Conservation (phyloP, 2,888 invertebrate species). For the Mythimna pallens region DNA sequence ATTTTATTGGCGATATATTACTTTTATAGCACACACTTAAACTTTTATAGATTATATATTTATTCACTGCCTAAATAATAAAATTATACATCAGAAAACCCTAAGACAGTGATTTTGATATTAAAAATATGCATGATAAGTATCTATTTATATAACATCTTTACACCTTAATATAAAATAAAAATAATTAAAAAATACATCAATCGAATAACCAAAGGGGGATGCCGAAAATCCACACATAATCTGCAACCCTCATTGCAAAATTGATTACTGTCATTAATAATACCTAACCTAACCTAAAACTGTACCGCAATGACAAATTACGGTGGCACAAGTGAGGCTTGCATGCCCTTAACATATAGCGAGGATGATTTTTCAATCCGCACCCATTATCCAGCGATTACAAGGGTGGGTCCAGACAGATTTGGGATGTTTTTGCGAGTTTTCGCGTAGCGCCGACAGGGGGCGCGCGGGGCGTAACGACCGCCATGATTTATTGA, state of each 20-base stretch:
- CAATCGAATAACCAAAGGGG: slow-evolving; percentile 30
- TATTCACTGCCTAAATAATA: not conserved
- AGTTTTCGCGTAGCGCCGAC: slow-evolving; percentile 73
- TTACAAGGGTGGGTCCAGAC: slow-evolving; percentile 88
- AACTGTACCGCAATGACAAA: slow-evolving; percentile 72
- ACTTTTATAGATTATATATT: slow-evolving; percentile 16
- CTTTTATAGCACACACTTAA: slow-evolving; percentile 6
- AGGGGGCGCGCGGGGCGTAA: slow-evolving; percentile 76
- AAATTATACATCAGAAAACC: not conserved
- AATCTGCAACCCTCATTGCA: slow-evolving; percentile 64
- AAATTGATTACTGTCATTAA: slow-evolving; percentile 71
- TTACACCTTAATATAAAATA: not conserved
- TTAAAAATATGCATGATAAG: not conserved
- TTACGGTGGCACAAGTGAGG: slow-evolving; percentile 67
- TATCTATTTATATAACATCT: not conserved
- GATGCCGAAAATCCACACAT: slow-evolving; percentile 48
- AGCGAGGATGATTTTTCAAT: slow-evolving; percentile 88
- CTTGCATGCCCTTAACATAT: slow-evolving; percentile 78
- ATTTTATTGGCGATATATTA: slow-evolving; percentile 32
- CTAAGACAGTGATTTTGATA: not conserved
- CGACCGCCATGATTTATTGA: slow-evolving; percentile 84
- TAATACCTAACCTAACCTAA: slow-evolving; percentile 69
- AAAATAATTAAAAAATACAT: slow-evolving; percentile 21
- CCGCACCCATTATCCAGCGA: slow-evolving; percentile 87
- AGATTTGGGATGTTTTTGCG: slow-evolving; percentile 85